phyloP scores from a whole-genome alignment of 64 coral and sea anemone genomes.

The Pachyseris speciosa region DNA sequence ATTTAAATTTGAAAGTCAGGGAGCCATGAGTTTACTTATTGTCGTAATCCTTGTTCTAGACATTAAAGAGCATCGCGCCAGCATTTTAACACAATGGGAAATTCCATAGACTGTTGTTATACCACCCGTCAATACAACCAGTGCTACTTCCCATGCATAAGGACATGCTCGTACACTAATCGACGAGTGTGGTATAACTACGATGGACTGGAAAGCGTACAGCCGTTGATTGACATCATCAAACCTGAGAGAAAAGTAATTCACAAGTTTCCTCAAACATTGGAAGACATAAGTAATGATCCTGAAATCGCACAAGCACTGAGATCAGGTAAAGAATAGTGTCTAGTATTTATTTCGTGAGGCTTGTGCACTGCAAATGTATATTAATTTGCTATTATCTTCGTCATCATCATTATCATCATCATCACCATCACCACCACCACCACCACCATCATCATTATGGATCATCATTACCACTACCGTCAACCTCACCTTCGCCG shows the following conservation, averaged over 20 bases:
- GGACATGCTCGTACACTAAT: constrained; percentile 7
- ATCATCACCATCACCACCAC: too few relatives aligned
- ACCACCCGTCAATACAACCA: constrained; percentile 29
- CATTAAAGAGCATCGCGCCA: not conserved
- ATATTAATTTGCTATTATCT: too few relatives aligned
- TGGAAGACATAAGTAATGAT: not conserved
- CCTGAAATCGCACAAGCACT: not conserved
- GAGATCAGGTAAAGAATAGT: not conserved
- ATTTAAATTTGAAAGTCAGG: too few relatives aligned
- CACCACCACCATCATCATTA: too few relatives aligned
- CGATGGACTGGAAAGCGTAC: constrained; percentile 48
- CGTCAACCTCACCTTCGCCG: too few relatives aligned
- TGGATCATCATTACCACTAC: too few relatives aligned
- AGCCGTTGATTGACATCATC: constrained; percentile 27
- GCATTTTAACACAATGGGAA: not conserved
- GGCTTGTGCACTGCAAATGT: too few relatives aligned
- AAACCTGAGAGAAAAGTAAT: constrained; percentile 1
- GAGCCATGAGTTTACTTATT: too few relatives aligned
- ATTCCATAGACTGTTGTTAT: constrained; percentile 25
- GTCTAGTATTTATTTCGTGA: too few relatives aligned
- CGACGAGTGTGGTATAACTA: constrained; percentile 50
- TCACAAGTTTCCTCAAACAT: not conserved
- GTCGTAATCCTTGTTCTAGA: not conserved
- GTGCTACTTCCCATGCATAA: constrained; percentile 18
- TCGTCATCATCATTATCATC: too few relatives aligned